These are phyloP conservation scores for Ramphastos sulfuratus DNA, from an alignment of 2,113 vertebrate genomes.

Conservation along the genomic window DNA sequence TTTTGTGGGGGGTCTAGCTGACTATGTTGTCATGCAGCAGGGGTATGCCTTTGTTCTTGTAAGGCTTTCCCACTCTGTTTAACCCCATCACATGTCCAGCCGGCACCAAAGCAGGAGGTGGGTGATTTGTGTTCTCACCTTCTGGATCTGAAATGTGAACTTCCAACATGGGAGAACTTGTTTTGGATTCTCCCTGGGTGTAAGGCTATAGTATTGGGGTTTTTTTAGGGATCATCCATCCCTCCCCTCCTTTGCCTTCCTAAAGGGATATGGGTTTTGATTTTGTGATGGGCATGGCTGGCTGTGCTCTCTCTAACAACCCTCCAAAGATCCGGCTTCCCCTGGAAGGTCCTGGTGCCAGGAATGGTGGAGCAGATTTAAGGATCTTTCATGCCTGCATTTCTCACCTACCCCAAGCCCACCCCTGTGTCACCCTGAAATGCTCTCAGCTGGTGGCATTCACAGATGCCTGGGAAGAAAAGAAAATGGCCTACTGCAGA, in stretches of 20 bases:
- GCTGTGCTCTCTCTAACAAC: not conserved
- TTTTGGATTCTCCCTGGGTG: not conserved
- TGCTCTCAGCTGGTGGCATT: not conserved
- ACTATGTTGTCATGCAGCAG: not conserved
- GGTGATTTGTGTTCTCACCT: not conserved
- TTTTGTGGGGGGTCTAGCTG: fast-evolving
- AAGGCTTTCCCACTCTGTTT: not conserved
- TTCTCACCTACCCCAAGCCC: not conserved
- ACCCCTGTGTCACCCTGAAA: not conserved
- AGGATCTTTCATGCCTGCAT: not conserved
- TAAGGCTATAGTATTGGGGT: not conserved
- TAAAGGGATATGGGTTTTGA: not conserved
- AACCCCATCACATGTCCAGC: fast-evolving
- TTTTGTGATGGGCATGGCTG: not conserved
- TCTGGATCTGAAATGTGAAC: not conserved
- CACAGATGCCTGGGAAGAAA: slow-evolving; percentile 7
- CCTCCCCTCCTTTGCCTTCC: not conserved
- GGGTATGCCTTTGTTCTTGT: not conserved
- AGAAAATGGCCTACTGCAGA: not conserved
- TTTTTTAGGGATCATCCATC: not conserved
- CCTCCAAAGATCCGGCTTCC: not conserved
- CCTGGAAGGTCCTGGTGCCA: not conserved
- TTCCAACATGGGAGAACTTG: not conserved
- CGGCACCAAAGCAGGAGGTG: not conserved
- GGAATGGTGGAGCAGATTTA: not conserved